Base-by-base conservation (phyloP, 2,113 vertebrate species). In the Acanthisitta chloris region DNA sequence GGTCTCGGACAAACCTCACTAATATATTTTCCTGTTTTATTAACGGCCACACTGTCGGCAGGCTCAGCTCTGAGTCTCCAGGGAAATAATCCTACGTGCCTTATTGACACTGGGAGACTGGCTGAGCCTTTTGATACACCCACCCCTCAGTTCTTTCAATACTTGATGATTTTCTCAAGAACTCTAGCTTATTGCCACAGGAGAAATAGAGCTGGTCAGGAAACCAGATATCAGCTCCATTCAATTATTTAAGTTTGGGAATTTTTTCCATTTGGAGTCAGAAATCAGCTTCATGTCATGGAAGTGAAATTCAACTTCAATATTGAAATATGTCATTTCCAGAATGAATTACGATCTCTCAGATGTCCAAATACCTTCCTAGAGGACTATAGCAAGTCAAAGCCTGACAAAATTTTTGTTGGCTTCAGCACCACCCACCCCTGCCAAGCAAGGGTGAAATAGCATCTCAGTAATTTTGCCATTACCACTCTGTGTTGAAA, bases 251-350 rank as follows among this genome's bases (percentile, higher is more conserved):
- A 43, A 70, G 59, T 78, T 92, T 55, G 1, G 13, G 79, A 93
- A 93, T 95, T 88, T 93, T 95, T 93, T 95, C 94, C 85, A 90
- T 96, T 92, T 94, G 93, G 93, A 92, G 87, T 78, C 76, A 96
- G 76, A 81, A 90, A 92, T 85, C 74, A 85, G 33, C 49, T 86
- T 64, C 72, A 51, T 78, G 86, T 94, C 91, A 79, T 81, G 82
- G 90, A 95, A 94, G 57, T 48, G 82, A 95, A 94, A 92, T 83
- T 95, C 93, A 81, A 40, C 55, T 94, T 95, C 43, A 92, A 88
- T 83, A 90, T 10, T 83, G 82, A 95, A 96, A 83, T 90, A 85
- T 81, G 88, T 51, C 77, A 88, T 71, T 96, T 93, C 67, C 73
- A 96, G 72, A 48, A 90, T 51, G 67, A 96, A 94, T 90, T 95